Conservation (phyloP, 2,797 vertebrate species). For the Myoxocephalus aenaeus region DNA sequence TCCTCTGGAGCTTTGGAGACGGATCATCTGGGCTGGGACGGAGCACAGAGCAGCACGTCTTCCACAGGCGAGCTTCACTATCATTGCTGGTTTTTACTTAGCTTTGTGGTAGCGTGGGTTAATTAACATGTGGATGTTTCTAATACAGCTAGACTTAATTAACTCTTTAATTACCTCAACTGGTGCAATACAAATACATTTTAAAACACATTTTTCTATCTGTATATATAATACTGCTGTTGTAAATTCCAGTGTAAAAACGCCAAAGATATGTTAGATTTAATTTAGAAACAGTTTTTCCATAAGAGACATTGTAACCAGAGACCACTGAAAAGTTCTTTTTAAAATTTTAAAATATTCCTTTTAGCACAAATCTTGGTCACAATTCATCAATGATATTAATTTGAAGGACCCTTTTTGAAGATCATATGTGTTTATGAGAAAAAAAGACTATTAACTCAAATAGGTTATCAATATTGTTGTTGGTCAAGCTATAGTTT, state of each 20-base stretch:
- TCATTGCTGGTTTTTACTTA: neutral
- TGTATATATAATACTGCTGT: too few relatives aligned
- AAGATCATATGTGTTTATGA: neutral
- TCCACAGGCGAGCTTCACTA: conserved; percentile 73
- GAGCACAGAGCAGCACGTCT: conserved; percentile 77
- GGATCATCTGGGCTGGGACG: conserved; percentile 71
- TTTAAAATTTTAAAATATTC: neutral
- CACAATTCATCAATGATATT: neutral
- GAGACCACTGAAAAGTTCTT: neutral
- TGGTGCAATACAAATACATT: too few relatives aligned
- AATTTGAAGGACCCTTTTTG: neutral
- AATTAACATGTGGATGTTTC: neutral
- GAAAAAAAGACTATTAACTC: neutral
- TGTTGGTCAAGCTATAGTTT: neutral
- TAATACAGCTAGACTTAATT: neutral
- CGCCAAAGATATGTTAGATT: neutral
- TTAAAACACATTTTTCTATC: too few relatives aligned
- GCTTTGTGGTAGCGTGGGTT: neutral
- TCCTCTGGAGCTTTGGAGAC: conserved; percentile 88
- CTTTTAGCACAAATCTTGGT: neutral
- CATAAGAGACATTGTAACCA: neutral
- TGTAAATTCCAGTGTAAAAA: neutral
- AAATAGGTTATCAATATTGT: neutral
- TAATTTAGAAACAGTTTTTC: conserved; percentile 1
- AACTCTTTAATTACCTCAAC: too few relatives aligned